Base-by-base conservation (phyloP, 2,797 vertebrate species). In the Pipistrellus nathusii region DNA sequence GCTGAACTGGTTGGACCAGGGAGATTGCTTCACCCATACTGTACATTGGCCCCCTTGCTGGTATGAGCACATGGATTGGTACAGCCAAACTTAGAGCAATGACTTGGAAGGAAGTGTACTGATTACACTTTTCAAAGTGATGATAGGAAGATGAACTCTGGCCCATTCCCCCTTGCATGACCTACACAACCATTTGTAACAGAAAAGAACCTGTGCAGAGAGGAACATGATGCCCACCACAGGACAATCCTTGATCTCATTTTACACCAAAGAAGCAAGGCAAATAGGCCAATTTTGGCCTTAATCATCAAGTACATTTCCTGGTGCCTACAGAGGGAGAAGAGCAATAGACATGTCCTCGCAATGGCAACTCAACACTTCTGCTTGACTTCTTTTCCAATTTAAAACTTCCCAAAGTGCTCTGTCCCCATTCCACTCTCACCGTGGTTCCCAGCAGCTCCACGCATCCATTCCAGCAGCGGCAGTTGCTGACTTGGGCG, bases 401-500 rank as follows among this genome's bases (percentile, higher is more conserved):
- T 77, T 73, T 73, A 76, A 87, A 78, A 51, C 68, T 69, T 89
- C 62, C 68, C 12, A 20, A 55, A 44, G 81, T n/a, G 15, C 81
- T 69, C 62, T 12, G 25, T 51, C 55, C 89, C 17, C 3, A 23
- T 6, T n/a, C 75, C 38, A 21, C 1, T 5, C 1, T 17, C 0
- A 17, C 3, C 0, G 0, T 0, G 48, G 41, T 48, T 88, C 95
- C 80, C 83, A 90, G n/a, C n/a, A 51, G 57, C 51, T 92, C 68
- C 73, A 35, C 32, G 30, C 4, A 1, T 83, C 89, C 76, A 1
- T 48, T 30, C n/a, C 53, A 64, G 64, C 91, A 96, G 96, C 86
- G 88, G 95, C 15, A 1, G 18, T 4, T 1, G 86, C 69, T 87
- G 93, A 94, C 82, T 96, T 90, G 95, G 73, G 46, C 2, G 85